Percentiles rank a stretch among this genome's conserved stretches.
Evolutionary conservation across 2,797 vertebrate species (phyloP).

Genomic region (Amblyraja radiata): DNA sequence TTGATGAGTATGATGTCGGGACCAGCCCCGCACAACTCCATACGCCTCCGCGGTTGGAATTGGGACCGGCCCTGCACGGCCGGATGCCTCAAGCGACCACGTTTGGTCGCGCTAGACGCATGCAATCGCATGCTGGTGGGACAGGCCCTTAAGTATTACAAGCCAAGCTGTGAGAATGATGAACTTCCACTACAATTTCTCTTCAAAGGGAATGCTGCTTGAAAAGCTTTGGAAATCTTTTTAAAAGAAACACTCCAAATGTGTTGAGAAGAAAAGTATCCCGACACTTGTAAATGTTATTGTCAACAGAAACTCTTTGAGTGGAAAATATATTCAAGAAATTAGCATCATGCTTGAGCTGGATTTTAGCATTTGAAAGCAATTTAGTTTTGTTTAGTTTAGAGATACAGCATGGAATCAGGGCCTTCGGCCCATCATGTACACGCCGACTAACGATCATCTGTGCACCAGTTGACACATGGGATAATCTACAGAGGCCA

Average conservation of each 20-base stretch:
- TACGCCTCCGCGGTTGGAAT: no score
- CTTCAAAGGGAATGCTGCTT: neutral
- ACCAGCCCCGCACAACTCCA: no score
- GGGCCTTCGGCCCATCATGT: no score
- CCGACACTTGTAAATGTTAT: neutral
- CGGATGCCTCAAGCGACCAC: no score
- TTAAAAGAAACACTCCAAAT: neutral
- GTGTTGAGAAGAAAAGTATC: neutral
- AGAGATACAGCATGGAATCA: no score
- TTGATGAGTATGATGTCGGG: no score
- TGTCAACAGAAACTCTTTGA: neutral
- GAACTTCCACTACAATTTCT: neutral
- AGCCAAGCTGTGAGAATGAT: neutral
- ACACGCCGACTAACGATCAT: no score
- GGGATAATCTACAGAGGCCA: no score
- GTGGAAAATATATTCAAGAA: neutral
- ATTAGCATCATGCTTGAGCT: neutral
- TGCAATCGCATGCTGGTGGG: no score
- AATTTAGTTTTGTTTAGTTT: neutral
- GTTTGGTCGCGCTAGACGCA: no score
- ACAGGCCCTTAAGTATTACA: neutral
- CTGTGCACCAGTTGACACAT: no score
- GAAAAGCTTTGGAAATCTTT: neutral
- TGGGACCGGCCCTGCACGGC: no score
- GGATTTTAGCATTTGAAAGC: neutral